Evolutionary conservation across 2,113 vertebrate genomes (phyloP).

Genomic region (Cichladusa arquata): DNA sequence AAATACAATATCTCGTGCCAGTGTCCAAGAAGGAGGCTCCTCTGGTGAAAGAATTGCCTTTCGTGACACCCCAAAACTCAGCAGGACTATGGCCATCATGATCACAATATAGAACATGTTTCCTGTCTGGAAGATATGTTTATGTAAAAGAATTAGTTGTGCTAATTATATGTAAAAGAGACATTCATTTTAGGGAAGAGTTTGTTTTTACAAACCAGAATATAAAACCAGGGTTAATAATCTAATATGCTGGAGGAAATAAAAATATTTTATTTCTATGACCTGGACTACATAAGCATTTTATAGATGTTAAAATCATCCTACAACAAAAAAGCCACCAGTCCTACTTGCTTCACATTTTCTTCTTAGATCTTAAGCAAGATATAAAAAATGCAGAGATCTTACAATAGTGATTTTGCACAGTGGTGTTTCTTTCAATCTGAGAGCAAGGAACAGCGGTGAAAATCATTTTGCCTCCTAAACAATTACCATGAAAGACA

Average conservation of each 20-base stretch:
- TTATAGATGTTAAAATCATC: not conserved
- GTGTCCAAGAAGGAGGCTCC: slow-evolving; percentile 87
- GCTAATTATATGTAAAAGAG: not conserved
- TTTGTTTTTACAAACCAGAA: not conserved
- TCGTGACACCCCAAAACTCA: slow-evolving; percentile 93
- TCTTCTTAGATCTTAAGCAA: not conserved
- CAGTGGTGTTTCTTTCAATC: not conserved
- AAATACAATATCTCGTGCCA: slow-evolving; percentile 89
- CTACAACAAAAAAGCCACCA: not conserved
- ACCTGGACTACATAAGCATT: not conserved
- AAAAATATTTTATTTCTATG: not conserved
- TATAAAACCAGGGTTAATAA: not conserved
- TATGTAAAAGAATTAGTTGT: not conserved
- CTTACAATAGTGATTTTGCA: not conserved
- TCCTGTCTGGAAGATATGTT: slow-evolving; percentile 76
- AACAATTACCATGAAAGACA: not conserved
- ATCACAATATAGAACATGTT: slow-evolving; percentile 99
- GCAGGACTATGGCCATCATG: slow-evolving; percentile 94
- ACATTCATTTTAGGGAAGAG: not conserved
- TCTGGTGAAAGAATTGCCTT: slow-evolving; percentile 91
- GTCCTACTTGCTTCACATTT: not conserved
- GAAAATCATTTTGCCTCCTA: not conserved
- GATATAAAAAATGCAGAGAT: not conserved
- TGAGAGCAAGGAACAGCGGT: not conserved
- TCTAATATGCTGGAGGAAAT: not conserved